Evolutionary conservation across 2,888 invertebrate species (phyloP), one percentile per base, ranked within the genome.

Genomic region (Neria commutata): DNA sequence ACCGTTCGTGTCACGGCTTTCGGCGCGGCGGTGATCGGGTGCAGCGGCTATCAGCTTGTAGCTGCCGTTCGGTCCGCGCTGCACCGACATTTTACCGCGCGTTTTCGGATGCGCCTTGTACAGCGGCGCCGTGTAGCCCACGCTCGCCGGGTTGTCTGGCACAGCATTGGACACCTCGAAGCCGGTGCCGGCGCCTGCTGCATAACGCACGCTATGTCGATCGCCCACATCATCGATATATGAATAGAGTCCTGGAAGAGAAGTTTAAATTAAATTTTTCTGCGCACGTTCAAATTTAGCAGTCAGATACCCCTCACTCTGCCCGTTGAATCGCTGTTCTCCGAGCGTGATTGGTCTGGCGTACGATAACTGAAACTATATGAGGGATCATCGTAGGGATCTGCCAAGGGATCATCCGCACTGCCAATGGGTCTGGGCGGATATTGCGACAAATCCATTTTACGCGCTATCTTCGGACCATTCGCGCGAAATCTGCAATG

Each of bases 11-110:
- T 89, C 90, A 63, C 89, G 89, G 65, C 87, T 87, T 79, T 91
- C 91, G 0, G 90, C 88, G 59, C 91, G 83, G 65, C 90, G 84
- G 73, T 91, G 91, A 73, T 91, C 91, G 0, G 91, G 91, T 1
- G 90, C 91, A 6, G 90, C 88, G 29, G 90, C 88, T 67, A 90
- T 88, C 67, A 91, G 89, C 71, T 89, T 89, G 75, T 91, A 91
- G 54, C 89, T 89, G 0, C 91, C 91, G 71, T 89, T 90, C 0
- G 88, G 83, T 8, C 89, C 89, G 50, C 89, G 83, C 69, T 90
- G 89, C 16, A 91, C 87, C 0, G 91, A 87, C 53, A 90, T 88
- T 62, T 89, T 84, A 11, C 91, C 91, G 51, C 91, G 84, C 0
- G 88, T 85, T 61, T 85, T 85, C 0, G 86, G 86, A 65, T 86